A percentile compares a stretch with the other conserved stretches of the same genome.
These are phyloP conservation scores for Psilanteris sp. DNA, from an alignment of 1,140 invertebrate species.

Conservation along the genomic window DNA sequence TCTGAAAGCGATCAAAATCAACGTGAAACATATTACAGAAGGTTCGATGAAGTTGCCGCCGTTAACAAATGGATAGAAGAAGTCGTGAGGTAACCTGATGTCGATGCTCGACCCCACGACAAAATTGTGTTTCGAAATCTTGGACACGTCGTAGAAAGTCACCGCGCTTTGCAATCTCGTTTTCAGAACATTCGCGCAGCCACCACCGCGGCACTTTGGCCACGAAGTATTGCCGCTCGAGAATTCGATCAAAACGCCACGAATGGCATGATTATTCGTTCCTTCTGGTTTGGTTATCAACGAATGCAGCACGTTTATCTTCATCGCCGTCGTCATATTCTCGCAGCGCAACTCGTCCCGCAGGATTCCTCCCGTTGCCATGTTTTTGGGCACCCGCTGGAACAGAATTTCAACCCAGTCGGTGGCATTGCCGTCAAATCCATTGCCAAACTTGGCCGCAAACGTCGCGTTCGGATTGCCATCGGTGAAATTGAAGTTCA, in stretches of 20 bases:
- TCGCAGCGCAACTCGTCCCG: constrained; percentile 73
- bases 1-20: constrained; percentile 4
- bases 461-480: constrained; percentile 70
- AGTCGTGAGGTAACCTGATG: constrained; percentile 84
- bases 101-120: constrained; percentile 83
- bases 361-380: constrained; percentile 61
- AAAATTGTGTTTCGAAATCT: constrained; percentile 79
- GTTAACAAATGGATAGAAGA: constrained; percentile 85
- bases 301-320: constrained; percentile 79
- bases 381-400: constrained; percentile 68
- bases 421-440: constrained; percentile 72
- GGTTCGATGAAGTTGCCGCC: constrained; percentile 25
- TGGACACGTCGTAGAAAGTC: constrained; percentile 82
- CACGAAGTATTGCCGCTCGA: constrained; percentile 68
- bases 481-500: constrained; percentile 68
- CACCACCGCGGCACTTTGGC: constrained; percentile 66
- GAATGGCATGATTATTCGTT: constrained; percentile 72
- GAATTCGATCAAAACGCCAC: constrained; percentile 72
- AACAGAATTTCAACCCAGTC: constrained; percentile 82
- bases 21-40: constrained; percentile 2
- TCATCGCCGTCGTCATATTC: constrained; percentile 77
- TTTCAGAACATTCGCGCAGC: constrained; percentile 68
- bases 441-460: constrained; percentile 83
- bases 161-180: constrained; percentile 77
- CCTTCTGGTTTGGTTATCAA: constrained; percentile 69